A percentile compares a stretch with the other conserved stretches of the same genome.
These are phyloP conservation scores for Drosophila aldrichi DNA, from an alignment of 2,888 invertebrate genomes.

Conservation along the genomic window DNA sequence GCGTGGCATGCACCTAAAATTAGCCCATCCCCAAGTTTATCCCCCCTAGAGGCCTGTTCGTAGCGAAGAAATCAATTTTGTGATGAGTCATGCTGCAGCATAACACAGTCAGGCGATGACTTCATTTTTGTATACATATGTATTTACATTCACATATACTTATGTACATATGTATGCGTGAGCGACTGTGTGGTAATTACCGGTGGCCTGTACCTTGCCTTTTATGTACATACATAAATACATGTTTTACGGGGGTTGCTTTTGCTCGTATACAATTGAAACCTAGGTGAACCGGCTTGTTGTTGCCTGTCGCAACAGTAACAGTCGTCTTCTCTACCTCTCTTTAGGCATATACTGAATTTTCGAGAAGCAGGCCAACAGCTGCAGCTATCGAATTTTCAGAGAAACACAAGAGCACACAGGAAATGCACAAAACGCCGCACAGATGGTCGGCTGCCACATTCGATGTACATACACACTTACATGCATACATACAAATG, in stretches of 20 bases:
- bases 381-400: slow-evolving; percentile 54
- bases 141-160: neutral
- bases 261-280: slow-evolving; percentile 33
- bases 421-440: slow-evolving; percentile 54
- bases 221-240: slow-evolving; percentile 13
- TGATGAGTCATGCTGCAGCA: slow-evolving; percentile 67
- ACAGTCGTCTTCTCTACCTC: neutral
- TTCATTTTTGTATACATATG: slow-evolving; percentile 47
- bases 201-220: slow-evolving; percentile 16
- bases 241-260: slow-evolving; percentile 55
- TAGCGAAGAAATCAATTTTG: slow-evolving; percentile 32
- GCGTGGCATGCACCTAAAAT: slow-evolving; percentile 44
- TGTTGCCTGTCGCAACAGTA: slow-evolving; percentile 25
- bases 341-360: slow-evolving; percentile 6
- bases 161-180: neutral
- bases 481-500: neutral
- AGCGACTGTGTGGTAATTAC: slow-evolving; percentile 25
- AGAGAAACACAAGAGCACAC: slow-evolving; percentile 31
- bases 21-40: slow-evolving; percentile 6
- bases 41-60: neutral
- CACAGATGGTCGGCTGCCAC: slow-evolving; percentile 45
- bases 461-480: neutral
- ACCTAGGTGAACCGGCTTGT: slow-evolving; percentile 67
- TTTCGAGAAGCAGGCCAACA: slow-evolving; percentile 51
- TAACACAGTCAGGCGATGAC: slow-evolving; percentile 58